phyloP scores from a whole-genome alignment of 2,888 invertebrate genomes.

The Nephrotoma guestfalica region DNA sequence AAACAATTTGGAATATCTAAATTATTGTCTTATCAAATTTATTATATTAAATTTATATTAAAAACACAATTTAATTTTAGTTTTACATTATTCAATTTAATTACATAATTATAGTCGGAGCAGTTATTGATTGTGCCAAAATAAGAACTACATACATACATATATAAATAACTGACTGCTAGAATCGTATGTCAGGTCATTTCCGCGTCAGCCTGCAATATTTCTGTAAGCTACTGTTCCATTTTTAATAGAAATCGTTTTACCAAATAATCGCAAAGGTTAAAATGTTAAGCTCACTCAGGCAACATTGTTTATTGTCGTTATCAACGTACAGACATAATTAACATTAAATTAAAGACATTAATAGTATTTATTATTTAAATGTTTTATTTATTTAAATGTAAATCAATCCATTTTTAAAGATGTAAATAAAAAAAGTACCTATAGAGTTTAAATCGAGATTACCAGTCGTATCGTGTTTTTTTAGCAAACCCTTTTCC shows the following conservation, averaged over 20 bases:
- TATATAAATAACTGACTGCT: neutral
- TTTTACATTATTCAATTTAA: neutral
- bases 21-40: neutral
- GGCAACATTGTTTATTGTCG: neutral
- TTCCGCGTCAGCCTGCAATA: neutral
- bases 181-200: neutral
- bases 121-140: neutral
- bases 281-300: neutral
- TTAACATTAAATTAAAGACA: neutral
- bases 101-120: neutral
- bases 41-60: neutral
- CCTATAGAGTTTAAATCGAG: neutral
- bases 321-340: neutral
- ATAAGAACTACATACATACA: neutral
- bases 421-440: neutral
- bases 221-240: neutral
- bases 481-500: neutral
- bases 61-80: neutral
- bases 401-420: neutral
- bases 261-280: neutral
- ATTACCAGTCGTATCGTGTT: neutral
- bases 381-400: neutral
- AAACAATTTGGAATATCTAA: conserved; percentile 1
- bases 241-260: neutral
- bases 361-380: neutral